Evolutionary conservation across 2,888 invertebrate genomes (phyloP), one percentile per base, ranked within the genome.

Genomic region (Tyria jacobaeae): DNA sequence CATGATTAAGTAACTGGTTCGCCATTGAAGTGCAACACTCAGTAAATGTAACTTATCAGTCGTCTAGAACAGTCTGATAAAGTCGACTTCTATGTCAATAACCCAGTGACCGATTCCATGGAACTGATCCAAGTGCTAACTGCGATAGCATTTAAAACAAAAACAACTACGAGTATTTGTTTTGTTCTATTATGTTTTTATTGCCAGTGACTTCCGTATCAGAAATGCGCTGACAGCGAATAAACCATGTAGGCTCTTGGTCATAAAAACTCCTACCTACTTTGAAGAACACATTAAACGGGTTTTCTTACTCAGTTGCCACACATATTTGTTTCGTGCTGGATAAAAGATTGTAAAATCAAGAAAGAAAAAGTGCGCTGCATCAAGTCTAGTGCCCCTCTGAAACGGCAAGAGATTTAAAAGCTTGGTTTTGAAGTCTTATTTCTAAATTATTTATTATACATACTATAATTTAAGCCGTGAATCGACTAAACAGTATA

Each of bases 41-140:
- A 57, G 72, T 70, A 52, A 64, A 62, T 75, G 65, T 62, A 56
- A 73, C 51, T 68, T 72, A 77, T 72, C 75, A 71, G 74, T 68
- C 57, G 63, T 56, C 51, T 59, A 59, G 41, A 62, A 67, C 63
- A 65, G 58, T 24, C 60, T 70, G 75, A 78, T 80, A 71, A 76
- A 68, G 53, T 67, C 61, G 57, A 53, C 64, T 67, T 64, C 66
- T 69, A 62, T 76, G 79, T 77, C 79, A 79, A 78, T 71, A 81
- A 64, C 66, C 68, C 66, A 65, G 64, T 72, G 71, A 73, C 62
- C 67, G 66, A 73, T 83, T 80, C 83, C 78, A 77, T 74, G 71
- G 68, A 79, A 76, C 64, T 68, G 71, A 81, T 82, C 73, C 70
- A 72, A 72, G 68, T 75, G 62, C 67, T 76, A 73, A 78, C 62